Evolutionary conservation across 2,113 vertebrate genomes (phyloP), one percentile per base, ranked within the genome.

Genomic region (Archocentrus centrarchus): DNA sequence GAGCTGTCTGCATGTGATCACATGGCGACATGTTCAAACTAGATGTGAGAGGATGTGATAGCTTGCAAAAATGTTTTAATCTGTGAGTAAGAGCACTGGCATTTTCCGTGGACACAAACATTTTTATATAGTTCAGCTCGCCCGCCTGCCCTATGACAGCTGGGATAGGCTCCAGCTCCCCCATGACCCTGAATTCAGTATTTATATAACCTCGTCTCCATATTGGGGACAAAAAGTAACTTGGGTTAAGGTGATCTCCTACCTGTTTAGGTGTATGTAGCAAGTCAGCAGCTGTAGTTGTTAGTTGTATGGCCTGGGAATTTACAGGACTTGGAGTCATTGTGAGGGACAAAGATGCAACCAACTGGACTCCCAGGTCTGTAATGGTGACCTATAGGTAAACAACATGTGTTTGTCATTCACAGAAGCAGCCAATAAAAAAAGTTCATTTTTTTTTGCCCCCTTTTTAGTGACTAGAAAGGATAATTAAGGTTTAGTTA

Each of bases 311-410:
- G 39, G 96, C 96, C 88, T 96, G 96, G 75, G 92, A 95, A 61
- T 96, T 97, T 0, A 91, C 96, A 75, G 96, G 94, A 91, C 96
- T 98, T 15, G 90, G 88, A 58, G 96, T 96, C 61, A 99, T 88
- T 60, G 96, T 96, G 50, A 99, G 84, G 0, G 97, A 96, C 81
- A 99, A 68, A 64, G 97, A 97, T 0, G 97, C 94, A 22, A 99
- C 96, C 20, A 99, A 92, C 82, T 99, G 98, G 5, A 98, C 95
- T 0, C 98, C 97, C 27, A 99, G 93, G 60, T 99, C 98, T 2
- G 94, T 94, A 37, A 99, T 97, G 85, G 97, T 98, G 87, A 99
- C 98, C 94, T 95, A 0, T 6, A 14, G 8, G 82, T 22, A 76
- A 64, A 86, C 0, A 62, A 20, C 15, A 64, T 22, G 37, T n/a